Conservation (phyloP, 1,140 invertebrate genomes). For the Drosophila rhopaloa region DNA sequence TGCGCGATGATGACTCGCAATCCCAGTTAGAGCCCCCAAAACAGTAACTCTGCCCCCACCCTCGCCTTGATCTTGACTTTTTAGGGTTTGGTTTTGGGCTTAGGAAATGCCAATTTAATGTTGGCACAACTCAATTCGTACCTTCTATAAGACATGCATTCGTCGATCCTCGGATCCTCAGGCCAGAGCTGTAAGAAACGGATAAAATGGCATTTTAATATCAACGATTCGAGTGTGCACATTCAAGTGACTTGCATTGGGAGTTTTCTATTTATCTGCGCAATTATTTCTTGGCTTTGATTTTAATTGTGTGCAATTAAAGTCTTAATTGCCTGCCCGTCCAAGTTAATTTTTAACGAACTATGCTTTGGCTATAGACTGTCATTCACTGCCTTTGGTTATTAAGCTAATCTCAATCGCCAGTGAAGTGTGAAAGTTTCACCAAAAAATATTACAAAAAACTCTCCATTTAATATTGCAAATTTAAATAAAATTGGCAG, state of each 20-base stretch:
- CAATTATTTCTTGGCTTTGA: conserved; percentile 67
- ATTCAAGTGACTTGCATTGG: conserved; percentile 49
- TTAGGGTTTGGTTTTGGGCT: conserved; percentile 7
- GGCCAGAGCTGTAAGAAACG: conserved; percentile 30
- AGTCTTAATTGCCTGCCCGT: conserved; percentile 66
- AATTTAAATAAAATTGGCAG: conserved; percentile 15
- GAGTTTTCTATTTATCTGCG: conserved; percentile 49
- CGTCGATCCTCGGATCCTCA: conserved; percentile 27
- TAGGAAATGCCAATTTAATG: conserved; percentile 19
- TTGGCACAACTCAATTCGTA: conserved; percentile 54
- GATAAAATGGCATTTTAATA: conserved; percentile 24
- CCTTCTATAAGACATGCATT: conserved; percentile 72
- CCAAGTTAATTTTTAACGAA: conserved; percentile 71
- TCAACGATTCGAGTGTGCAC: conserved; percentile 40
- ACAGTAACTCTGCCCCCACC: conserved; percentile 1
- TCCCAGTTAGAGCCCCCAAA: conserved; percentile 24
- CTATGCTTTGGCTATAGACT: conserved; percentile 43
- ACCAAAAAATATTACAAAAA: background rate
- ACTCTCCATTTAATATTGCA: background rate
- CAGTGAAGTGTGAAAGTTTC: conserved; percentile 63
- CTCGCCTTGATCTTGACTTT: conserved; percentile 14
- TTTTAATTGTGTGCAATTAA: conserved; percentile 76
- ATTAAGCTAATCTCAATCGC: conserved; percentile 50
- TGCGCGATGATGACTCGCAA: conserved; percentile 16
- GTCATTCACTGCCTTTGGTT: conserved; percentile 45